These are phyloP conservation scores for Silurus lanzhouensis DNA, from an alignment of 2,797 vertebrate genomes.

Conservation along the genomic window DNA sequence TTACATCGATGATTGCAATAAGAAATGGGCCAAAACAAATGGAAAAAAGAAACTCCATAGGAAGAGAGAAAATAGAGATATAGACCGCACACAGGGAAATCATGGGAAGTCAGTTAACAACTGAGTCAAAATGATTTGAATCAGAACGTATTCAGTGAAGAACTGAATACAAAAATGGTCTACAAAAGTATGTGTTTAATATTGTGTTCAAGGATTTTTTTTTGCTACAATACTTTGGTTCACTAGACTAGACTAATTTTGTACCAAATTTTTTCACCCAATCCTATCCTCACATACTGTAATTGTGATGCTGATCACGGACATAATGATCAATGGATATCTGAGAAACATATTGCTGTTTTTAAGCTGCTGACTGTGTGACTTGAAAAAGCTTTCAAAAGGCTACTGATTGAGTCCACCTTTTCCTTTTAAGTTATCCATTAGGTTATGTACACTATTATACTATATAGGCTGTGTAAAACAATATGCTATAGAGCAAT, in stretches of 20 bases:
- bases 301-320: background rate
- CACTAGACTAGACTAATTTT: background rate
- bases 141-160: background rate
- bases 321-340: background rate
- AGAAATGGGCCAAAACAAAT: background rate
- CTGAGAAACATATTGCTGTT: background rate
- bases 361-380: background rate
- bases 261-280: background rate
- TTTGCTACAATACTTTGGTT: background rate
- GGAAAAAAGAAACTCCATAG: background rate
- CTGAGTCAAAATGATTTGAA: background rate
- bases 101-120: background rate
- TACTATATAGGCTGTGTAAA: conserved; percentile 23
- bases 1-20: background rate
- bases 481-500: conserved; percentile 28
- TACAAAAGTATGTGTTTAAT: too few relatives aligned
- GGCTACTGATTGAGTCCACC: background rate
- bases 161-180: background rate
- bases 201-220: background rate
- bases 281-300: background rate
- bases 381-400: background rate
- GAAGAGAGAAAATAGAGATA: background rate
- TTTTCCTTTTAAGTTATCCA: conserved; percentile 1
- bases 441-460: background rate
- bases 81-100: background rate